Evolutionary conservation across 2,888 invertebrate species (phyloP), one percentile per base, ranked within the genome.

Genomic region (Caenorhabditis sp.): DNA sequence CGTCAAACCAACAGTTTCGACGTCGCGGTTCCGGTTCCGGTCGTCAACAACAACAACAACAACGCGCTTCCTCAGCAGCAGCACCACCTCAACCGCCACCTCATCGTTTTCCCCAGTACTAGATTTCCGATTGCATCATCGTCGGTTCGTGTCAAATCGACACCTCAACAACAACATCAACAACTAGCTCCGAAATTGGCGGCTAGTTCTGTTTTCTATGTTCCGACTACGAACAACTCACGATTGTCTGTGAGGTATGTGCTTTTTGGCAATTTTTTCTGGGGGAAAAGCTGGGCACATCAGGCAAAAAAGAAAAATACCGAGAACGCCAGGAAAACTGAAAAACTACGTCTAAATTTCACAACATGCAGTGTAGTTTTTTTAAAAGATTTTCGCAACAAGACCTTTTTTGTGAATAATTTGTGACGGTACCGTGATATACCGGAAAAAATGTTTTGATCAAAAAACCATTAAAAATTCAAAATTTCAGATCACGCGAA

Each of bases 21-120:
- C 43, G 43, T 17, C 43, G 43, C 43, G 43, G 43, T 17, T 43
- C 43, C 14, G 43, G 31, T n/a, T n/a, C 36, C 6, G n/a, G 14
- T 17, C 8, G 50, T n/a, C 4, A 50, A 14, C 50, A 50, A 14
- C 50, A 50, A 8, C 5, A 17, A 23, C 51, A 21, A 10, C 43
- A 43, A 17, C 17, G 3, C 2, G 10, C 5, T 43, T 17, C 3
- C 14, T 17, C 12, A 5, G 3, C 43, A 5, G 43, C 43, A 5
- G 14, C 5, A 8, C 6, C 21, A 51, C 8, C 21, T 1, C 19
- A 19, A 49, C 21, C 51, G 51, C 21, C 23, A 23, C 10, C 70
- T 66, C 37, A 71, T 78, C 78, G 73, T 76, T 76, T 78, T 78
- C 69, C 78, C 78, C 70, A 78, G 66, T 76, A 76, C 78, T 78